Evolutionary conservation across 2,888 invertebrate species (phyloP).

Genomic region (Zootermopsis nevadensis): DNA sequence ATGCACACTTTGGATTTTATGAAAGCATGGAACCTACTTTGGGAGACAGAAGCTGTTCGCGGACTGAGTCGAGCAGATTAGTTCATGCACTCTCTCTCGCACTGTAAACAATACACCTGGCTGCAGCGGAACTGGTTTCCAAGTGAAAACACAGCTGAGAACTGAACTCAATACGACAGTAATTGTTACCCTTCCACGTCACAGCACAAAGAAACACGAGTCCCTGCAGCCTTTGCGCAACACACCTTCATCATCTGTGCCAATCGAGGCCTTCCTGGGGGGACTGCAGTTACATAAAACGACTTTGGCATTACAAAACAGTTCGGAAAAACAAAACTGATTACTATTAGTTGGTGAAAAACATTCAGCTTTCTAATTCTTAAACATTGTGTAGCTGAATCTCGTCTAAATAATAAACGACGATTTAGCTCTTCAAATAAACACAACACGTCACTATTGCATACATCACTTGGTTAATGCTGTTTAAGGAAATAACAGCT

Average conservation of each 20-base stretch:
- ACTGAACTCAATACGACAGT: neutral
- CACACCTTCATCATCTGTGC: neutral
- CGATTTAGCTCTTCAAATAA: no score
- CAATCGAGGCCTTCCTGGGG: neutral
- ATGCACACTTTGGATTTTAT: neutral
- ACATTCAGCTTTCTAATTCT: no score
- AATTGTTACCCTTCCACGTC: constrained; percentile 3
- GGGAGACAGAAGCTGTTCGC: neutral
- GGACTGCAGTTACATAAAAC: neutral
- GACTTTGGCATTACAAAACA: neutral
- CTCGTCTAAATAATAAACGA: no score
- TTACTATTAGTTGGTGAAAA: no score
- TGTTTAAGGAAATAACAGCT: no score
- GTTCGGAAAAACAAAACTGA: no score
- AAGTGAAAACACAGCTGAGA: constrained; percentile 20
- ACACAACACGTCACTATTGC: no score
- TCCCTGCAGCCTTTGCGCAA: neutral
- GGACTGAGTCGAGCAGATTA: neutral
- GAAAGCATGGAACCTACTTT: neutral
- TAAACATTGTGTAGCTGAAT: no score
- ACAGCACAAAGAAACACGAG: neutral
- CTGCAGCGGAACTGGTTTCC: neutral
- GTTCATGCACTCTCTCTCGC: neutral
- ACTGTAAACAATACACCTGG: neutral
- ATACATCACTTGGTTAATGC: no score